Conservation (phyloP, 2,888 invertebrate species). For the Timandra comae region DNA sequence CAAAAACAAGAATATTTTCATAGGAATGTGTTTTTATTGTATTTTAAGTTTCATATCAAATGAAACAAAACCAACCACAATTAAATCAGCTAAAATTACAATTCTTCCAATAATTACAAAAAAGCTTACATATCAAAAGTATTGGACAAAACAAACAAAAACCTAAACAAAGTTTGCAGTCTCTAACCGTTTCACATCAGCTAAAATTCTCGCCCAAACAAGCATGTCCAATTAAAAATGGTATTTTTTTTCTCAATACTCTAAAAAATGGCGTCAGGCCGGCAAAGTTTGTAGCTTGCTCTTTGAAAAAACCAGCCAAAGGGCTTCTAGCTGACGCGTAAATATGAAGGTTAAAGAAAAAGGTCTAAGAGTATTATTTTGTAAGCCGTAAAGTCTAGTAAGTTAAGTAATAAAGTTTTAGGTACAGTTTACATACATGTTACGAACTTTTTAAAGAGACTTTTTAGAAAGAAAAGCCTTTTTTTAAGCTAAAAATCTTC, state of each 20-base stretch:
- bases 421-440: too few species aligned
- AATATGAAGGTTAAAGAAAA: conserved; percentile 17
- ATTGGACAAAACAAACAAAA: conserved; percentile 6
- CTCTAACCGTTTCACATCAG: conserved; percentile 35
- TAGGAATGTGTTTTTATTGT: too few species aligned
- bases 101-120: too few species aligned
- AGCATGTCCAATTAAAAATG: conserved; percentile 54
- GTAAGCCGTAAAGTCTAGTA: too few species aligned
- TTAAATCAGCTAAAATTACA: too few species aligned
- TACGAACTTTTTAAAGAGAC: too few species aligned
- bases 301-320: conserved; percentile 45
- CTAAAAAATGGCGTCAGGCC: conserved; percentile 38
- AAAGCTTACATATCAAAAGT: conserved; percentile 2
- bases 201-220: conserved; percentile 45
- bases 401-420: too few species aligned
- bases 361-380: conserved; percentile 21
- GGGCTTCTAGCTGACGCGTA: conserved; percentile 36
- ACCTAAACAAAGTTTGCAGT: conserved; percentile 17
- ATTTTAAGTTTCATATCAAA: too few species aligned
- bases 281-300: conserved; percentile 39
- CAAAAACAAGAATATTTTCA: too few species aligned
- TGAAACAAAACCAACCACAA: too few species aligned
- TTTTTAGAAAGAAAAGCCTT: too few species aligned
- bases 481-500: too few species aligned
- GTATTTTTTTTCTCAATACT: conserved; percentile 27